Base-by-base conservation (phyloP, 1,140 invertebrate species). In the Thaumetopoea pityocampa region DNA sequence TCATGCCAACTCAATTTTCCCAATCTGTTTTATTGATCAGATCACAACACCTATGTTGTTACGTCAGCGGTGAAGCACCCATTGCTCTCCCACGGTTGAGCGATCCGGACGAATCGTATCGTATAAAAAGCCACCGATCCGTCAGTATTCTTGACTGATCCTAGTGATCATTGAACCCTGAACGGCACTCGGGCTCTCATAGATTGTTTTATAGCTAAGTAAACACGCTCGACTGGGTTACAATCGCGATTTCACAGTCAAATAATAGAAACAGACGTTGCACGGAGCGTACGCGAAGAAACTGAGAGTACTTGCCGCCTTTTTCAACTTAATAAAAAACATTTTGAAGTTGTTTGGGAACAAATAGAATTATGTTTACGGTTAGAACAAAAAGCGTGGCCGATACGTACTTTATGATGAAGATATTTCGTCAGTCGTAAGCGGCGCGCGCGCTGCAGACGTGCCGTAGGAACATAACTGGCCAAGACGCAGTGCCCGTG, bases 11-110 rank as follows among this genome's bases (percentile, higher is more conserved):
- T 53, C 51, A 56, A 64, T 69, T 60, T 65, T 53, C 36, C 50
- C 58, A 65, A 67, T 70, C 61, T 49, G 44, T 66, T 62, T 56
- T 59, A 70, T 73, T 70, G 60, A 70, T 73, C 67, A 62, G 62
- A 56, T 56, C 35, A 48, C 34, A 43, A 52, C 48, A 42, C 33
- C 35, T 41, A n/a, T 41, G 43, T 30, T 27, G 28, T 52, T 59
- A 56, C 52, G 48, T 62, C 51, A 66, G 17, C 43, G 36, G 34
- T 36, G 20, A 22, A 16, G 5, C 22, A 41, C 38, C 45, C 50
- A 57, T 56, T 42, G 46, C 52, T 56, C 52, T 67, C 66, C 63
- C 66, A 72, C 66, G 63, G 42, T 54, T 48, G 35, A 43, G 23
- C 55, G 29, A 42, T 29, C 37, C 50, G 37, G 32, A 40, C 27